Percentiles rank a stretch among this genome's conserved stretches.
phyloP scores from a whole-genome alignment of 2,113 vertebrate species.

The Callipepla squamata region DNA sequence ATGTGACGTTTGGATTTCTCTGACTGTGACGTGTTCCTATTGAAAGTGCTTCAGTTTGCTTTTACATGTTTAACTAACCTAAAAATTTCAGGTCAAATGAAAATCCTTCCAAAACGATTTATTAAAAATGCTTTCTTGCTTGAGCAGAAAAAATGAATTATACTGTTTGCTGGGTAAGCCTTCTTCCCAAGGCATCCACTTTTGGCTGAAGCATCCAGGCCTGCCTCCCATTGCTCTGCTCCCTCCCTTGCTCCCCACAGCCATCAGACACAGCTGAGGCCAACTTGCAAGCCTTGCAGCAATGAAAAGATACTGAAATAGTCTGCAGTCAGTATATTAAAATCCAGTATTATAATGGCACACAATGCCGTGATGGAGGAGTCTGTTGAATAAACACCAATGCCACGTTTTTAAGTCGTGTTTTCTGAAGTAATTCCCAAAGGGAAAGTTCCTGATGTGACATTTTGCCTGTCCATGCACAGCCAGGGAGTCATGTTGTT shows the following conservation, averaged over 20 bases:
- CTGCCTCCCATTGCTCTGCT: neutral
- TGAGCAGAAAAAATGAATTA: slow-evolving; percentile 5
- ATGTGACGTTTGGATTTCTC: slow-evolving; percentile 1
- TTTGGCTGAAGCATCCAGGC: neutral
- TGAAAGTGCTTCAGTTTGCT: neutral
- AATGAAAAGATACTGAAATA: neutral
- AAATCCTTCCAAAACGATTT: slow-evolving; percentile 37
- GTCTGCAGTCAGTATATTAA: neutral
- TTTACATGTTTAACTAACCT: slow-evolving; percentile 48
- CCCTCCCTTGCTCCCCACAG: neutral
- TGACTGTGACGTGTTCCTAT: neutral
- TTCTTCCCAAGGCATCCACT: neutral
- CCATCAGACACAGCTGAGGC: neutral
- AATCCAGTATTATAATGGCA: neutral
- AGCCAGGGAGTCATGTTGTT: neutral
- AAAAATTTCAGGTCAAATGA: slow-evolving; percentile 10
- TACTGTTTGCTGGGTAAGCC: neutral
- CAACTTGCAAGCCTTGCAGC: neutral
- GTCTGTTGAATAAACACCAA: neutral
- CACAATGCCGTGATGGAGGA: neutral
- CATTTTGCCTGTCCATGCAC: neutral
- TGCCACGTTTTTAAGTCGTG: neutral
- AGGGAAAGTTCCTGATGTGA: neutral
- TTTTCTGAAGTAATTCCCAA: neutral
- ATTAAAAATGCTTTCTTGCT: slow-evolving; percentile 47